A percentile compares a stretch with the other conserved stretches of the same genome.
These are phyloP conservation scores for Dynastes grantii DNA, from an alignment of 2,888 invertebrate species.

Conservation along the genomic window DNA sequence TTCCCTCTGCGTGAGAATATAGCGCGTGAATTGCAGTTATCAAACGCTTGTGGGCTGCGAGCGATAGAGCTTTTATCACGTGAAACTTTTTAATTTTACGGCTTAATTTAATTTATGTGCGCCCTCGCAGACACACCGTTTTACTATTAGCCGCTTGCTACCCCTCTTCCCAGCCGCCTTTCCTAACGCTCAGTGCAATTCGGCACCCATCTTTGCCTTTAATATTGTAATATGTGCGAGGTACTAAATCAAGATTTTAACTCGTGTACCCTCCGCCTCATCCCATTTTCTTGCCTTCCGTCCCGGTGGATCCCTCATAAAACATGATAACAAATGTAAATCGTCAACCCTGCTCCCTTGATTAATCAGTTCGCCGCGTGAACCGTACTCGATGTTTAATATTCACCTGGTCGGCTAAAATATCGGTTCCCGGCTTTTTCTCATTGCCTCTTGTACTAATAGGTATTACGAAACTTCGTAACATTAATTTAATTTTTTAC, in stretches of 20 bases:
- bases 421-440: constrained; percentile 36
- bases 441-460: constrained; percentile 3
- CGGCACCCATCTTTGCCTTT: constrained; percentile 36
- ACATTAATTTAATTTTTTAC: constrained; percentile 27
- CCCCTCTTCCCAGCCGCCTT: not conserved
- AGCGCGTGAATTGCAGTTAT: constrained; percentile 38
- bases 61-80: constrained; percentile 35
- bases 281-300: constrained; percentile 33
- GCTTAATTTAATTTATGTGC: constrained; percentile 42
- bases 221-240: constrained; percentile 46
- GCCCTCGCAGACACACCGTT: constrained; percentile 14
- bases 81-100: constrained; percentile 42
- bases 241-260: constrained; percentile 45
- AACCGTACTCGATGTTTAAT: constrained; percentile 35
- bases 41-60: constrained; percentile 25
- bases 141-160: constrained; percentile 25
- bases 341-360: constrained; percentile 47
- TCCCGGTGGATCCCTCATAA: constrained; percentile 37
- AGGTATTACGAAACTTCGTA: constrained; percentile 13
- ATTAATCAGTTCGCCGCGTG: constrained; percentile 48
- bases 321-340: constrained; percentile 50
- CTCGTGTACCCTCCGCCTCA: constrained; percentile 24
- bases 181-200: not conserved
- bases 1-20: not conserved
- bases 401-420: constrained; percentile 44